phyloP scores from a whole-genome alignment of 2,888 invertebrate species.

The Neocrepidodera transversa region DNA sequence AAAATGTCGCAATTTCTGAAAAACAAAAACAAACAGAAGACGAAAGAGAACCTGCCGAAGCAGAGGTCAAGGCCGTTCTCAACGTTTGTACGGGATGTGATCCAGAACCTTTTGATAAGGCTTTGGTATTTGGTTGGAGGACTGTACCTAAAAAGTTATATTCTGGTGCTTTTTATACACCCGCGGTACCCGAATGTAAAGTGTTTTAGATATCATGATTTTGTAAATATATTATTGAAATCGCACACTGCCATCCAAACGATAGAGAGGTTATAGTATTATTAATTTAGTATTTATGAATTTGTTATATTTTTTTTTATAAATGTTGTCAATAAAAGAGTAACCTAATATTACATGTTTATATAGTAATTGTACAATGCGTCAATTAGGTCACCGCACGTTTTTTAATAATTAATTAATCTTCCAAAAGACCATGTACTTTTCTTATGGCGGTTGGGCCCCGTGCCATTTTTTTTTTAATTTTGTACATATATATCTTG shows the following conservation, averaged over 20 bases:
- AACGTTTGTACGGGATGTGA: slow-evolving; percentile 78
- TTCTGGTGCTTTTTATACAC: slow-evolving; percentile 74
- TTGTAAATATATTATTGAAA: slow-evolving; percentile 9
- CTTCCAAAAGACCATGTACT: too few species aligned
- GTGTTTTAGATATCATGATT: slow-evolving; percentile 42
- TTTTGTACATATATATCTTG: too few species aligned
- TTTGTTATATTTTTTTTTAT: slow-evolving; percentile 36
- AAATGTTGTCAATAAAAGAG: slow-evolving; percentile 17
- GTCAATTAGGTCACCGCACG: too few species aligned
- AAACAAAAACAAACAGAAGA: slow-evolving; percentile 71
- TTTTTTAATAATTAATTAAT: too few species aligned
- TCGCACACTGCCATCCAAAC: slow-evolving; percentile 18
- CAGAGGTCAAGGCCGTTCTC: slow-evolving; percentile 82
- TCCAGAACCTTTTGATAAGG: slow-evolving; percentile 81
- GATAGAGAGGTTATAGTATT: slow-evolving; percentile 26
- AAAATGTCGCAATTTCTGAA: slow-evolving; percentile 66
- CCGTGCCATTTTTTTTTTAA: too few species aligned
- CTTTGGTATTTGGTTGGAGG: slow-evolving; percentile 80
- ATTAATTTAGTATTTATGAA: slow-evolving; percentile 38
- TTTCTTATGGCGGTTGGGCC: too few species aligned
- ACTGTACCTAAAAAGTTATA: slow-evolving; percentile 74
- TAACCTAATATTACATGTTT: slow-evolving; percentile 1
- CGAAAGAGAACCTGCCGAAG: slow-evolving; percentile 83
- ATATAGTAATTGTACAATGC: too few species aligned
- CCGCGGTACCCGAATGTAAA: slow-evolving; percentile 69